Evolutionary conservation across 1,140 invertebrate genomes (phyloP).

Genomic region (Pseudomyrmex gracilis): DNA sequence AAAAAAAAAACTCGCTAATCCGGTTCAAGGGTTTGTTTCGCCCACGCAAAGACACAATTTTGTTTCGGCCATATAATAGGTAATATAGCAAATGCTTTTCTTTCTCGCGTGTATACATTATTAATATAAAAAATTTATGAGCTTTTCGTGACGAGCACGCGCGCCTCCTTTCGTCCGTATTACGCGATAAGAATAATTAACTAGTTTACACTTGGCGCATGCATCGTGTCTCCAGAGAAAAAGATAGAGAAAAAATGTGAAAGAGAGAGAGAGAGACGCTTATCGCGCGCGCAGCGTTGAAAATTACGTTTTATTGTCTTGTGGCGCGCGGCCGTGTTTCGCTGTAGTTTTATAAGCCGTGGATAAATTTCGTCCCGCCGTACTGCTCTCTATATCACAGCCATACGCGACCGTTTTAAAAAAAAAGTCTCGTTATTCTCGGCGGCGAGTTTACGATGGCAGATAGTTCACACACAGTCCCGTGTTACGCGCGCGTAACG

Average conservation of each 20-base stretch:
- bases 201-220: neutral
- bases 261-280: neutral
- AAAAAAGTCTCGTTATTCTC: conserved; percentile 18
- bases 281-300: neutral
- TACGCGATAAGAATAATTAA: conserved; percentile 46
- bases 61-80: too few species aligned
- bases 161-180: neutral
- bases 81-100: too few species aligned
- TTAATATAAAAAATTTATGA: neutral
- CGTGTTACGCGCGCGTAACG: neutral
- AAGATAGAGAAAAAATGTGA: too few species aligned
- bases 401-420: neutral
- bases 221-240: neutral
- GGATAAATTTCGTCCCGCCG: conserved; percentile 1
- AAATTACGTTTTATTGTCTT: conserved; percentile 23
- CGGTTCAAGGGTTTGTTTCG: neutral
- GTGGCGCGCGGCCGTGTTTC: neutral
- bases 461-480: conserved; percentile 1
- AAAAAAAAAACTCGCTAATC: too few species aligned
- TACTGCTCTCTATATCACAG: neutral
- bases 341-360: neutral
- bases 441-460: neutral
- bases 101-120: too few species aligned
- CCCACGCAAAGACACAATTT: too few species aligned
- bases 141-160: neutral